phyloP scores from a whole-genome alignment of 2,113 vertebrate species.

The Dunckerocampus dactyliophorus region DNA sequence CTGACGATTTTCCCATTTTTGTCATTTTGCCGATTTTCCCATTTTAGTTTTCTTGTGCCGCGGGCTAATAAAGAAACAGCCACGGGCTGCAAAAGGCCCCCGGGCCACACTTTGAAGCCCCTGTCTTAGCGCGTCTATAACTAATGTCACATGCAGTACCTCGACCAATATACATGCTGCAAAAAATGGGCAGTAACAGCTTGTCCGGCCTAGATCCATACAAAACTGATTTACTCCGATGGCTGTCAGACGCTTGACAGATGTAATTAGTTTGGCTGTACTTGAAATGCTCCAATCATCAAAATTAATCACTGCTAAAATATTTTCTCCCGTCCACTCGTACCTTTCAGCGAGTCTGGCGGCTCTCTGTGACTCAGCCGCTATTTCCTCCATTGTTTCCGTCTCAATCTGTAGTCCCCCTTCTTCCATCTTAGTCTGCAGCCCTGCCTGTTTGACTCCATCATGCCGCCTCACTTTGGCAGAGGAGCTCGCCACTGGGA shows the following conservation, averaged over 20 bases:
- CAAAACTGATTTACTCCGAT: constrained; percentile 6
- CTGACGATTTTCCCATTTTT: too few species aligned
- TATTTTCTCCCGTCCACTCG: constrained; percentile 32
- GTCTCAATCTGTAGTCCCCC: constrained; percentile 48
- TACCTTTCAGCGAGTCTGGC: constrained; percentile 43
- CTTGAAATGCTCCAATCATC: constrained; percentile 48
- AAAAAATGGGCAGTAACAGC: constrained; percentile 2
- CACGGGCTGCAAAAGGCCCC: too few species aligned
- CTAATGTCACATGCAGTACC: too few species aligned
- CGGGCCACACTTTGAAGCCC: too few species aligned
- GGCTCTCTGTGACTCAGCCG: constrained; percentile 30
- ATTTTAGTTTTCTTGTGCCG: too few species aligned
- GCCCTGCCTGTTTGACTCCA: constrained; percentile 58
- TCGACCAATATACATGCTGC: not conserved
- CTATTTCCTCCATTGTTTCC: constrained; percentile 53
- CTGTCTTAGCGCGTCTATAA: too few species aligned
- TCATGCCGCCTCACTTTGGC: constrained; percentile 56
- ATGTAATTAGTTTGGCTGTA: constrained; percentile 41
- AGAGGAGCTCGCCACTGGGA: constrained; percentile 72
- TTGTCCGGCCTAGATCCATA: constrained; percentile 18
- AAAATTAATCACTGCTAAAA: constrained; percentile 42
- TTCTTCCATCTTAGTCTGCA: constrained; percentile 47
- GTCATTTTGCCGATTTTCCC: too few species aligned
- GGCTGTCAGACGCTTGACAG: constrained; percentile 24
- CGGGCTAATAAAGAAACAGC: too few species aligned